Conservation (phyloP, 1,140 invertebrate genomes). For the Hylaeus volcanicus region DNA sequence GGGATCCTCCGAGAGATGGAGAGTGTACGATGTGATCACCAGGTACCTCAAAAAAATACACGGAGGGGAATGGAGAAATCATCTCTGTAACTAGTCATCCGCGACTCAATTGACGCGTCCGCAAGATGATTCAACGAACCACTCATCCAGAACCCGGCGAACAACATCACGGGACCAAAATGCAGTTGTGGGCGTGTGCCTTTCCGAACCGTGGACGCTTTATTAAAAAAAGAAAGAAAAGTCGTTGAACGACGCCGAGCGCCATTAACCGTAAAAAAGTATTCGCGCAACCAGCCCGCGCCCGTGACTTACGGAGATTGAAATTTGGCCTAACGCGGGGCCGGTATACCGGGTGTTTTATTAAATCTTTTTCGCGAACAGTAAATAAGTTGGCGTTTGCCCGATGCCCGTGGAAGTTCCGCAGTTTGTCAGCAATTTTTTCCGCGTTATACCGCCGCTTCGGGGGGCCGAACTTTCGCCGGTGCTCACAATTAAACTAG, state of each 20-base stretch:
- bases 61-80: too few relatives aligned
- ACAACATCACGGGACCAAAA: too few relatives aligned
- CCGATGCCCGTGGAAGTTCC: slow-evolving; percentile 9
- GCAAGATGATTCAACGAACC: too few relatives aligned
- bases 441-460: slow-evolving; percentile 17
- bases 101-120: too few relatives aligned
- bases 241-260: background rate
- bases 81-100: too few relatives aligned
- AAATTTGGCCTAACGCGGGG: slow-evolving; percentile 7
- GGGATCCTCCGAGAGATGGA: too few relatives aligned
- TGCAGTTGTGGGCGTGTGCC: too few relatives aligned
- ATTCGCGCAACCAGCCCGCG: background rate
- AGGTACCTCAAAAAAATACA: too few relatives aligned
- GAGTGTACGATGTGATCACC: too few relatives aligned
- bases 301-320: slow-evolving; percentile 14
- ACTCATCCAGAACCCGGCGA: too few relatives aligned
- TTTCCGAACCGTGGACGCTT: too few relatives aligned
- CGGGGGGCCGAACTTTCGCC: slow-evolving; percentile 15
- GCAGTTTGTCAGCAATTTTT: slow-evolving; percentile 49
- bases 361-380: slow-evolving; percentile 31
- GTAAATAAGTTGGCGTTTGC: slow-evolving; percentile 25
- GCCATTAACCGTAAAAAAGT: slow-evolving; percentile 18
- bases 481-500: slow-evolving; percentile 34
- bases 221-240: too few relatives aligned
- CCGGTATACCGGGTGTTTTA: slow-evolving; percentile 14